Percentiles rank a stretch among this genome's conserved stretches.
Evolutionary conservation across 1,140 invertebrate species (phyloP).

Genomic region (Drosophila melanogaster): Release_6_plus_ISO1_MT NT_033777.3:7053501-7054000

Average conservation of each 20-base stretch:
- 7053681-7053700: no score
- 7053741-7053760: no score
- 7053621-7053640: no score
- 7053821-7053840: no score
- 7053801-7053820: no score
- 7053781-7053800: no score
- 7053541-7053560: conserved; percentile 92
- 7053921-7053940: conserved; percentile 92
- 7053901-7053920: conserved; percentile 90
- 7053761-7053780: no score
- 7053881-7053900: conserved; percentile 93
- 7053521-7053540: conserved; percentile 90
- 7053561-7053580: conserved; percentile 96
- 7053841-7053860: background rate
- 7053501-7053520: conserved; percentile 96
- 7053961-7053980: conserved; percentile 86
- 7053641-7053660: no score
- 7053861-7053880: conserved; percentile 93
- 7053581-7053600: conserved; percentile 92
- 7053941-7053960: conserved; percentile 91
- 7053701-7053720: no score
- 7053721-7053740: no score
- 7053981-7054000: conserved; percentile 87
- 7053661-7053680: no score
- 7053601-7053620: background rate